Evolutionary conservation across 2,888 invertebrate species (phyloP).

Genomic region (Ornithoptera priamus): DNA sequence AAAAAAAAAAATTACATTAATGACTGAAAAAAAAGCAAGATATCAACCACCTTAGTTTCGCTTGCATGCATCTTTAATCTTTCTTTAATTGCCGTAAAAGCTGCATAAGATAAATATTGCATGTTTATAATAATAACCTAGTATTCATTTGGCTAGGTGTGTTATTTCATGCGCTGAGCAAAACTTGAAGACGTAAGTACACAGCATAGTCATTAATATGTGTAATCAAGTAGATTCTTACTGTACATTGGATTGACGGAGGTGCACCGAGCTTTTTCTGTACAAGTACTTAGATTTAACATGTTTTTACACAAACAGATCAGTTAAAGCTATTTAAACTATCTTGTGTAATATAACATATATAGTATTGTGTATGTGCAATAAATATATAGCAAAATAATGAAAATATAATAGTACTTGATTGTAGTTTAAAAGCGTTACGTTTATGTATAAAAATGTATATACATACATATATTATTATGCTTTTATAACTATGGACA

Average conservation of each 20-base stretch:
- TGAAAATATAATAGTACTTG: background rate
- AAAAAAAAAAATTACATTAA: background rate
- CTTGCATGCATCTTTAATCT: slow-evolving; percentile 46
- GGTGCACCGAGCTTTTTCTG: background rate
- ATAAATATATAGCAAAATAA: background rate
- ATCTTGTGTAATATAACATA: background rate
- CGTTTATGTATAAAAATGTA: background rate
- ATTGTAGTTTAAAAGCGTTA: too few relatives aligned
- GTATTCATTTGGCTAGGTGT: slow-evolving; percentile 75
- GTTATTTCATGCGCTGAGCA: slow-evolving; percentile 75
- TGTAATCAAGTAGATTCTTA: slow-evolving; percentile 26
- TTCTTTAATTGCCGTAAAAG: slow-evolving; percentile 1
- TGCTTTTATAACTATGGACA: background rate
- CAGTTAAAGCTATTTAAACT: slow-evolving; percentile 24
- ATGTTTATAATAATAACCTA: slow-evolving; percentile 61
- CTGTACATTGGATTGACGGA: background rate
- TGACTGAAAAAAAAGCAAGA: background rate
- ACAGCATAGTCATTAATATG: slow-evolving; percentile 31
- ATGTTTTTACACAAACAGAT: slow-evolving; percentile 8
- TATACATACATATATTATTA: background rate
- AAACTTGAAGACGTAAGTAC: slow-evolving; percentile 74
- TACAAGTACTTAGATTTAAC: background rate
- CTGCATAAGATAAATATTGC: slow-evolving; percentile 38
- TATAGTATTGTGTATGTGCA: background rate
- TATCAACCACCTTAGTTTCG: slow-evolving; percentile 23